phyloP scores from a whole-genome alignment of 2,113 vertebrate genomes.

The Guaruba guarouba region DNA sequence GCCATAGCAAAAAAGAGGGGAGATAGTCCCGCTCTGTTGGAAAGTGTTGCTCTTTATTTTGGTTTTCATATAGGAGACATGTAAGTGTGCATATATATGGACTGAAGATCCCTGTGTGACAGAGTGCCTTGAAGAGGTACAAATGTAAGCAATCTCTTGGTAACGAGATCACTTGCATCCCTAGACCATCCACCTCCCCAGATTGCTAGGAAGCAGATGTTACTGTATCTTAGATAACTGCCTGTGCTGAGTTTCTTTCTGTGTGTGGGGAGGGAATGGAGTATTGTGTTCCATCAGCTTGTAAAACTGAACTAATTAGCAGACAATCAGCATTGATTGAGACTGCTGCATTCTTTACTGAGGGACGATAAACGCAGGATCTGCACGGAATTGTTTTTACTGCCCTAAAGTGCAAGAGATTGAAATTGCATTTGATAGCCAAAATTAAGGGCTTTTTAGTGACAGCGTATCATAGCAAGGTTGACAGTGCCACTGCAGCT shows the following conservation, averaged over 20 bases:
- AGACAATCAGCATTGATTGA: conserved; percentile 80
- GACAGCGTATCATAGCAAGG: conserved; percentile 58
- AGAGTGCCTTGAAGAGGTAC: background rate
- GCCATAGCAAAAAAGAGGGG: background rate
- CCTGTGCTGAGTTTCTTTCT: conserved; percentile 60
- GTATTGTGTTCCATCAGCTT: conserved; percentile 85
- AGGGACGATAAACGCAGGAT: conserved; percentile 38
- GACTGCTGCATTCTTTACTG: conserved; percentile 73
- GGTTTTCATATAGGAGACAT: background rate
- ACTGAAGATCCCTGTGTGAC: background rate
- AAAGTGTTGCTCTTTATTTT: background rate
- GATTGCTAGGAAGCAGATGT: background rate
- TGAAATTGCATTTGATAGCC: conserved; percentile 47
- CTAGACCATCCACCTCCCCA: background rate
- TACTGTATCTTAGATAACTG: conserved; percentile 48
- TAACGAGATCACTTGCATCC: background rate
- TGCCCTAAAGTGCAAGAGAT: conserved; percentile 41
- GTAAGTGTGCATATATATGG: background rate
- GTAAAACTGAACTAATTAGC: conserved; percentile 80
- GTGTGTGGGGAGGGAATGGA: conserved; percentile 64
- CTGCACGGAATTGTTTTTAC: conserved; percentile 42
- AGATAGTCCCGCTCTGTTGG: background rate
- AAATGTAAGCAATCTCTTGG: background rate
- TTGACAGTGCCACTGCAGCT: conserved; percentile 43
- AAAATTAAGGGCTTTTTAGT: conserved; percentile 48